Conservation (phyloP, 2,113 vertebrate species). For the Nannobrachium achirus region DNA sequence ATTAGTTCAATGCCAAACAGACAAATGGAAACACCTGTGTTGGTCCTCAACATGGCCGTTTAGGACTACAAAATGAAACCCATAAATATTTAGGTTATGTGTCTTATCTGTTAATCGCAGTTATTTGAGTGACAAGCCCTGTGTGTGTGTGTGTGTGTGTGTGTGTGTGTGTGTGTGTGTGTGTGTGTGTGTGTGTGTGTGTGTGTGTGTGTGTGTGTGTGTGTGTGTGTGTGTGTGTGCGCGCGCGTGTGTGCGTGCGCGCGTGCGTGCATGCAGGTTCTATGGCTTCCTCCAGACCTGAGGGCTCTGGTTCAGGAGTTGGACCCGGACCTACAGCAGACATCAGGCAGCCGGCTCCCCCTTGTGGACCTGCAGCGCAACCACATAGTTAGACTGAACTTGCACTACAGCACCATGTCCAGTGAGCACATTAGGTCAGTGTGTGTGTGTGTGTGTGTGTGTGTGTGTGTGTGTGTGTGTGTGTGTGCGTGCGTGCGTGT, state of each 20-base stretch:
- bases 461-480: slow-evolving; percentile 14
- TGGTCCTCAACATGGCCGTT: no score
- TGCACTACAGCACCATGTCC: slow-evolving; percentile 85
- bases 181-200: no score
- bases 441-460: not conserved
- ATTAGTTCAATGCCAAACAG: no score
- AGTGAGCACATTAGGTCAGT: slow-evolving; percentile 79
- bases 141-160: no score
- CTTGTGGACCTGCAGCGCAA: slow-evolving; percentile 75
- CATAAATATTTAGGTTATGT: no score
- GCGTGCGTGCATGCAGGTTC: slow-evolving; percentile 71
- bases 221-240: not conserved
- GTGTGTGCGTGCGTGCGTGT: not conserved
- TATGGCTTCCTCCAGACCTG: slow-evolving; percentile 81
- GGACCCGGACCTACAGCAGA: slow-evolving; percentile 83
- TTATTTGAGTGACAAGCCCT: no score
- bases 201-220: no score
- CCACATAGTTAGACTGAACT: slow-evolving; percentile 83
- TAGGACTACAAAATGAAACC: no score
- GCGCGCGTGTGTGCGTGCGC: not conserved
- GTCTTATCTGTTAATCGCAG: no score
- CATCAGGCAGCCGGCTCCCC: slow-evolving; percentile 65
- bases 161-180: no score
- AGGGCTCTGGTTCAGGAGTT: slow-evolving; percentile 75
- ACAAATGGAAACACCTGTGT: no score